Base-by-base conservation (phyloP, 2,797 vertebrate species). In the Gymnothorax javanicus region DNA sequence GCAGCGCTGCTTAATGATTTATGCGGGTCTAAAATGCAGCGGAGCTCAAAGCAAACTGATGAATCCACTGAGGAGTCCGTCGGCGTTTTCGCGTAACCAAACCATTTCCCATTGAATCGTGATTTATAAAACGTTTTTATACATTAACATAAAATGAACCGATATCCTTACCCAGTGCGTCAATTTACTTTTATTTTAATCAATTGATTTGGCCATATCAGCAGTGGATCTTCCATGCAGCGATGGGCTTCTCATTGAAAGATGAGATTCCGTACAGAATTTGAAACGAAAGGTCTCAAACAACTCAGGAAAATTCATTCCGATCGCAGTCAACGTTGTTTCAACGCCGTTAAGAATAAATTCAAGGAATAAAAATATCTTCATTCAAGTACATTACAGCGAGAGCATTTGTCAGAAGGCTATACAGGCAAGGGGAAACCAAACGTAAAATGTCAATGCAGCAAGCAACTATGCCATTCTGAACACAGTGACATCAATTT, bases 11-110 rank as follows among this genome's bases (percentile, higher is more conserved):
- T 85, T 85, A 85, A 92, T 94, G 93, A 95, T 95, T 92, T 95
- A 95, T 95, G 95, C 95, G 91, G 93, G 92, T 94, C 93, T 94
- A 93, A 94, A 93, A 93, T 94, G 94, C 94, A 93, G 94, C 90
- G 88, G 87, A 93, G 89, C 88, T 92, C 92, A 88, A 89, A 77
- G 84, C 89, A 82, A 91, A 92, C 93, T 88, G 88, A 90, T 90
- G 90, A 91, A 89, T 84, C 56, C 83, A 62, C 60, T 64, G 58
- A 81, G 52, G 27, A 84, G 83, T 62, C 58, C 60, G 83, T 43
- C 17, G 27, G 59, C 33, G 59, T 84, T 84, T 81, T 60, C 23
- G 7, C 12, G 73, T 17, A 43, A 8, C 13, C 60, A 8, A 59
- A 58, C 23, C 79, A 52, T 23, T 57, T 17, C 23, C 54, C 60